Evolutionary conservation across 2,888 invertebrate species (phyloP).

Genomic region (Drosophila subsilvestris): DNA sequence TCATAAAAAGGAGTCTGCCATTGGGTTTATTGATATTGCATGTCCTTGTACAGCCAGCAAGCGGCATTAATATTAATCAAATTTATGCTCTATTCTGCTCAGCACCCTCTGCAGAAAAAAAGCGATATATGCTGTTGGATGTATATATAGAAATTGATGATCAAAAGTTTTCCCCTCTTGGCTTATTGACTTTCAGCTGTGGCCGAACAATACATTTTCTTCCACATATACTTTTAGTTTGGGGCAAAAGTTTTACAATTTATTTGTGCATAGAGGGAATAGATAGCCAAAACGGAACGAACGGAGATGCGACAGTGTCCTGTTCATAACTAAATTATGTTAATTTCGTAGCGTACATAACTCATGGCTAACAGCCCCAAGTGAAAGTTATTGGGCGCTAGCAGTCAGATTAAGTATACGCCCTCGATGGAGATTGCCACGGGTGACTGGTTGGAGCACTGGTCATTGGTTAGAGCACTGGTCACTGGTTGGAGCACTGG

Average conservation of each 20-base stretch:
- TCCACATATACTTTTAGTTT: conserved; percentile 1
- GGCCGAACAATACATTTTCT: conserved; percentile 47
- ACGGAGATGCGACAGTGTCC: conserved; percentile 39
- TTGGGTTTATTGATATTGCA: conserved; percentile 75
- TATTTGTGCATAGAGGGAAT: conserved; percentile 20
- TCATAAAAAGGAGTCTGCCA: conserved; percentile 58
- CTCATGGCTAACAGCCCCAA: conserved; percentile 61
- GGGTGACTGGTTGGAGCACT: not conserved
- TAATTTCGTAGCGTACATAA: conserved; percentile 55
- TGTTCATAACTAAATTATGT: conserved; percentile 68
- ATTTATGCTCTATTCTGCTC: conserved; percentile 48
- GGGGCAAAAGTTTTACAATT: conserved; percentile 64
- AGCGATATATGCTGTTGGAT: conserved; percentile 12
- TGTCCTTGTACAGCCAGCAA: conserved; percentile 49
- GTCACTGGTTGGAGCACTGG: not conserved
- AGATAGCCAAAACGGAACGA: not conserved
- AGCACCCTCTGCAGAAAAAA: not conserved
- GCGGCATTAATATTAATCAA: conserved; percentile 75
- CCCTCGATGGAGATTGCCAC: conserved; percentile 1
- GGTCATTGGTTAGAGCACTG: not conserved
- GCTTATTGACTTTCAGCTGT: conserved; percentile 71
- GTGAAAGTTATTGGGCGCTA: conserved; percentile 52
- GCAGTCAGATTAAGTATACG: conserved; percentile 40
- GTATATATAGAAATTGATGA: conserved; percentile 58
- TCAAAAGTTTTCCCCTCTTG: conserved; percentile 51